Percentiles rank a stretch among this genome's conserved stretches.
Conservation (phyloP, 2,797 vertebrate species). For the Hylomyscus alleni region DNA sequence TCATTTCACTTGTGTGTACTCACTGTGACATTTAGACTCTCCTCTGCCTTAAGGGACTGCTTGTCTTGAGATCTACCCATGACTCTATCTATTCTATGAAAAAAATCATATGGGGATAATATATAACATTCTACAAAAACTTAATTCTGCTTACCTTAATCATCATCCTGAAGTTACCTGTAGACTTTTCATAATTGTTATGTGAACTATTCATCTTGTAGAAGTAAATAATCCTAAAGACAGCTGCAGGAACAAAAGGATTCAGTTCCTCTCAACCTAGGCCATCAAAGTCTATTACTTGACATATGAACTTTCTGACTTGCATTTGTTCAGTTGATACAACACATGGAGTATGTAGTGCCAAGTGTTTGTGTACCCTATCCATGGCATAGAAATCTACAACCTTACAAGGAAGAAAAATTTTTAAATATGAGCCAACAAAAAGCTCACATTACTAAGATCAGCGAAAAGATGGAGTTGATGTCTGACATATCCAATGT, state of each 20-base stretch:
- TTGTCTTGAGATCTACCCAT: neutral
- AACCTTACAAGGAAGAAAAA: neutral
- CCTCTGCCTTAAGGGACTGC: neutral
- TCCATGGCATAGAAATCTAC: neutral
- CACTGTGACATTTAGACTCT: neutral
- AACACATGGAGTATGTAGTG: neutral
- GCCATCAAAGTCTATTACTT: too few relatives aligned
- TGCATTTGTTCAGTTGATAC: neutral
- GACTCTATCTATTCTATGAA: neutral
- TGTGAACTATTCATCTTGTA: neutral
- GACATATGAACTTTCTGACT: neutral
- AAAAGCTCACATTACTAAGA: neutral
- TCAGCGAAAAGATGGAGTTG: neutral
- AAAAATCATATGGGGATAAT: neutral
- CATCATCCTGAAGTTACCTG: neutral
- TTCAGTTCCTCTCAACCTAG: neutral
- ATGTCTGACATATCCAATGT: neutral
- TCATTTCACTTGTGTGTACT: neutral
- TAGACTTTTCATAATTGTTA: neutral
- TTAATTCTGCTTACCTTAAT: neutral
- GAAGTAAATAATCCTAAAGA: neutral
- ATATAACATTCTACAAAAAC: neutral
- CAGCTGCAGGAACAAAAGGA: neutral
- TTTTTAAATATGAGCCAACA: too few relatives aligned
- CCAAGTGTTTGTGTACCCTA: neutral